These are phyloP conservation scores for Cephalopterus ornatus DNA, from an alignment of 2,113 vertebrate genomes.

Conservation along the genomic window DNA sequence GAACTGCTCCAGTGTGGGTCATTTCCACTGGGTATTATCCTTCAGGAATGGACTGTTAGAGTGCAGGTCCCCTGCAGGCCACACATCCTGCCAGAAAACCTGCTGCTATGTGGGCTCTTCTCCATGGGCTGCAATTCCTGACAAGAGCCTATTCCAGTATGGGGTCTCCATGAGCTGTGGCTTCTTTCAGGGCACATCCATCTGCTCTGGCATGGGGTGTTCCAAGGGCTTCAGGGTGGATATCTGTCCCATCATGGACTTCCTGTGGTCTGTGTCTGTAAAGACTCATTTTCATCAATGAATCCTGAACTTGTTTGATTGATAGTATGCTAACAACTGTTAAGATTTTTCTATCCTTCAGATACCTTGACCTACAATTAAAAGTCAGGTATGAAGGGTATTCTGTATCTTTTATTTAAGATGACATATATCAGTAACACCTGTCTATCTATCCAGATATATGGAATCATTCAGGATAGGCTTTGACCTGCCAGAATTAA, in stretches of 20 bases:
- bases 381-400: background rate
- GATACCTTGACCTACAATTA: background rate
- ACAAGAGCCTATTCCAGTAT: background rate
- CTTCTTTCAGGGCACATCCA: background rate
- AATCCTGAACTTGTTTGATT: background rate
- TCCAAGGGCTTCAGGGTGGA: background rate
- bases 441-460: background rate
- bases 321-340: fast-evolving
- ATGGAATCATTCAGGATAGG: background rate
- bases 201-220: background rate
- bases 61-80: fast-evolving
- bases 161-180: background rate
- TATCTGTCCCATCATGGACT: background rate
- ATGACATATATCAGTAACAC: background rate
- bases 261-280: background rate
- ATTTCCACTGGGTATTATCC: background rate
- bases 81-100: background rate
- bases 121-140: background rate
- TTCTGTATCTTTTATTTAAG: background rate
- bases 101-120: background rate
- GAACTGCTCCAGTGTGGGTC: background rate
- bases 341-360: background rate
- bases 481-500: background rate
- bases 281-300: background rate
- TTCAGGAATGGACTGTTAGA: background rate